Evolutionary conservation across 1,140 invertebrate genomes (phyloP), one percentile per base, ranked within the genome.

Genomic region (Panonychus citri): DNA sequence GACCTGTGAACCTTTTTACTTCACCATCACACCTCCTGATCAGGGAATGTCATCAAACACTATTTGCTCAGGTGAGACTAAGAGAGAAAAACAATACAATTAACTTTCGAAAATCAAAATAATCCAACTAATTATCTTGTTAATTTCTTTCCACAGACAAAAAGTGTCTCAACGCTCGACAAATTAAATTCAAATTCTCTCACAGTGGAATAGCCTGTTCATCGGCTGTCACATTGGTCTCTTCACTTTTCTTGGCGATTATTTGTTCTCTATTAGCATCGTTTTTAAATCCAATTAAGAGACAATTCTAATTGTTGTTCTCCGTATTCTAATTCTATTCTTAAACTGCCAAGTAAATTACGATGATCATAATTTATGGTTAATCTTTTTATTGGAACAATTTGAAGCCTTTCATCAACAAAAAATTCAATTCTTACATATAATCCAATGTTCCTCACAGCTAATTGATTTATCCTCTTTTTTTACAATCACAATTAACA

Each of bases 341-440:
- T 34, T 34, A 34, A 34, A 34, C 30, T 34, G 30, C 30, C 30
- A 34, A 34, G 30, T 12, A 34, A 5, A 7, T 34, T 37, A 12
- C 8, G 15, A 59, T 54, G 17, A 55, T 13, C 21, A 21, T 27
- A 19, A 46, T 55, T 21, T 26, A 48, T 13, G 58, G 57, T 27
- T 34, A 59, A 28, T 58, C 12, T 21, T 57, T 57, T 19, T 12
- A 13, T 25, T 60, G 59, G 59, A 28, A 46, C 13, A 21, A 28
- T 24, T n/a, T n/a, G n/a, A n/a, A n/a, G n/a, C 12, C 10, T 19
- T 27, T 37, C 8, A 60, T 57, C 56, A 17, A n/a, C 10, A 55
- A 27, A 3, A 15, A 59, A 24, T 60, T n/a, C n/a, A n/a, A n/a
- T n/a, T n/a, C n/a, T n/a, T n/a, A n/a, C n/a, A n/a, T n/a, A n/a